phyloP scores from a whole-genome alignment of 2,888 invertebrate genomes.

The Trilocha varians region DNA sequence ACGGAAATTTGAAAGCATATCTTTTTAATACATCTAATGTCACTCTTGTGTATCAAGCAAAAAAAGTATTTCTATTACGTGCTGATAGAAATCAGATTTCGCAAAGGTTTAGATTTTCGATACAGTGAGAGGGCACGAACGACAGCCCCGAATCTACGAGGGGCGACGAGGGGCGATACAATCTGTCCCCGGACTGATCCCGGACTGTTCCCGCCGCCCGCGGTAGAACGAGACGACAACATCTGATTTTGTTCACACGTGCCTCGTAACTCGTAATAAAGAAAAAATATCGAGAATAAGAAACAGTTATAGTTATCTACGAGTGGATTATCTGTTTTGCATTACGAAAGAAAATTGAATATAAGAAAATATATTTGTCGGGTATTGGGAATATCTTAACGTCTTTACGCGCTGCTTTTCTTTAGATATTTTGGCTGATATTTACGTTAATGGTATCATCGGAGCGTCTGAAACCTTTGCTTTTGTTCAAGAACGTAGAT shows the following conservation, averaged over 20 bases:
- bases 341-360: neutral
- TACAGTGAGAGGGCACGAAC: conserved; percentile 24
- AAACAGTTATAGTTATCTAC: conserved; percentile 17
- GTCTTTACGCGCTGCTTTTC: neutral
- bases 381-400: neutral
- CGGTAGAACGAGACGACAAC: conserved; percentile 18
- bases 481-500: too few relatives aligned
- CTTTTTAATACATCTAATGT: neutral
- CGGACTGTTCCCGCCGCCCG: conserved; percentile 13
- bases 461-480: too few relatives aligned
- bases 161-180: conserved; percentile 27
- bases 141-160: conserved; percentile 21
- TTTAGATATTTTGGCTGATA: neutral
- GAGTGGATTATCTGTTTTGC: conserved; percentile 17
- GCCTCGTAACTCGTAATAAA: conserved; percentile 19
- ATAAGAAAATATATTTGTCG: neutral
- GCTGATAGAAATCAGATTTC: conserved; percentile 29
- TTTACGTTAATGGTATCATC: neutral
- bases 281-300: conserved; percentile 19
- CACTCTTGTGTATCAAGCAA: conserved; percentile 8
- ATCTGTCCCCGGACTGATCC: conserved; percentile 26
- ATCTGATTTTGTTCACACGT: conserved; percentile 25
- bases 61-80: conserved; percentile 22
- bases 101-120: conserved; percentile 29
- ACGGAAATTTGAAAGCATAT: neutral